phyloP scores from a whole-genome alignment of 2,113 vertebrate species.

The Prionailurus bengalensis region DNA sequence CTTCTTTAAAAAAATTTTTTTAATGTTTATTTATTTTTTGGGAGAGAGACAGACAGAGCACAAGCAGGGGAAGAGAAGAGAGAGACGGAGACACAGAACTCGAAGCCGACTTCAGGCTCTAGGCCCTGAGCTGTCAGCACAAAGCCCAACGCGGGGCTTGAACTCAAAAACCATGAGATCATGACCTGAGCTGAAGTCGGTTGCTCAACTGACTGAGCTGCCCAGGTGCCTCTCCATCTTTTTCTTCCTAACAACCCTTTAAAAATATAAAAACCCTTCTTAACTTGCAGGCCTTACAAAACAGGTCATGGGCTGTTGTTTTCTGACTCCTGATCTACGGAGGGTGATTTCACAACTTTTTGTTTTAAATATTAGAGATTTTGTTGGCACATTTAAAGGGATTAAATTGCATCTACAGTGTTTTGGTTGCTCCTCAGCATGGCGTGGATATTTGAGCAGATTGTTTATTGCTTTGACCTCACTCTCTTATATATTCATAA shows the following conservation, averaged over 20 bases:
- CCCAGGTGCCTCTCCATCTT: not conserved
- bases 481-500: not conserved
- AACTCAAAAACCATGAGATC: no score
- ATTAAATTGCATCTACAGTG: not conserved
- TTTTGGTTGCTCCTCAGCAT: not conserved
- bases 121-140: no score
- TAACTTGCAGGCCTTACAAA: not conserved
- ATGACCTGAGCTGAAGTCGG: no score
- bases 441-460: not conserved
- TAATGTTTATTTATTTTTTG: no score
- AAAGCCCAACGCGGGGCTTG: no score
- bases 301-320: not conserved
- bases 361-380: not conserved
- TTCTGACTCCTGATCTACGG: not conserved
- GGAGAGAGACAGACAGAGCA: no score
- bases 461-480: not conserved
- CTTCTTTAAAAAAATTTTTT: not conserved
- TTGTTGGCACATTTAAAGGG: not conserved
- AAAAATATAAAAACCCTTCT: slow-evolving; percentile 1
- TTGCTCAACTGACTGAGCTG: no score
- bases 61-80: no score
- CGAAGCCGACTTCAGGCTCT: no score
- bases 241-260: not conserved
- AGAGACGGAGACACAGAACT: no score
- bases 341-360: not conserved